Evolutionary conservation across 2,113 vertebrate genomes (phyloP), one percentile per base, ranked within the genome.

Genomic region (Apteryx mantelli): DNA sequence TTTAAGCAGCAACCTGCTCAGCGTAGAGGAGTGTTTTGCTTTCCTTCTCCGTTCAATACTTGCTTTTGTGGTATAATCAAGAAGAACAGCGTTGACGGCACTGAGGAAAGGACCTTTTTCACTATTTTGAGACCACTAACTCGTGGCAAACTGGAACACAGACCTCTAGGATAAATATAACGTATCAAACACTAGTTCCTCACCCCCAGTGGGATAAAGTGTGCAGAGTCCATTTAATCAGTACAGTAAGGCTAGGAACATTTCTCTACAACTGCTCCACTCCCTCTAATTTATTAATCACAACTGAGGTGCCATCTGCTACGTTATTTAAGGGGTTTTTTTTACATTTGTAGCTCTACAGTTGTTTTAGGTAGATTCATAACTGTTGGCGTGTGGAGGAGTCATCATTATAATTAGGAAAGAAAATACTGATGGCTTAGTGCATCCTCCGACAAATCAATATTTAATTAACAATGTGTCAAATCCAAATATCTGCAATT

Each of bases 391-490:
- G 77, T 88, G 79, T 42, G 21, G 64, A 94, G 73, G 94, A 97
- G 89, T 58, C 68, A 92, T 97, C 97, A 97, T 96, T 97, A 77
- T 95, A 98, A 97, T 97, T 96, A 97, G 89, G 95, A 94, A 96
- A 95, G 82, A 91, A 93, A 95, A 91, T 69, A 94, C 64, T 1
- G 11, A 93, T 78, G 56, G 69, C 68, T 91, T 66, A 70, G 93
- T 97, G 96, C 93, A 83, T 96, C 70, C 50, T 93, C 87, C 36
- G 66, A 97, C 91, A 97, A 98, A 97, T 98, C 97, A 97, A 97
- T 98, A 98, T 97, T 98, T 98, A 98, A 98, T 97, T 98, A 98
- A 97, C 79, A 95, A 92, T 74, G 92, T 95, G 96, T 96, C 97
- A 95, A 94, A 16, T 83, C 19, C 61, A 91, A 94, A 92, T 69